These are phyloP conservation scores for Alethe castanea DNA, from an alignment of 2,113 vertebrate species.

Conservation along the genomic window DNA sequence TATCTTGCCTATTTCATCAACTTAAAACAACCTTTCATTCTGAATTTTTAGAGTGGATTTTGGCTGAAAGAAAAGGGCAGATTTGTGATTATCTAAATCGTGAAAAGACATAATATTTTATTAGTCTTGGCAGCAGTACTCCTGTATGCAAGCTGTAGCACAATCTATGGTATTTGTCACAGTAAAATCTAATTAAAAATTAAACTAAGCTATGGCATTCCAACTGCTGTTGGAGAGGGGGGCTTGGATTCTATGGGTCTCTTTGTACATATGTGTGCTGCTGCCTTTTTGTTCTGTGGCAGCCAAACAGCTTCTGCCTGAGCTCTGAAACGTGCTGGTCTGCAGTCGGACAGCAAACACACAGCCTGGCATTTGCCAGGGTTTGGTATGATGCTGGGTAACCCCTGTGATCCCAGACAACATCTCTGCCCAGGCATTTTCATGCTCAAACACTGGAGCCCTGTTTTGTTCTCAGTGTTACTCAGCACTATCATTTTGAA, in stretches of 20 bases:
- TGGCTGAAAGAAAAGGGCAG: constrained; percentile 31
- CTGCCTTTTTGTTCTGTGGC: background rate
- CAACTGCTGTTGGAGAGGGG: background rate
- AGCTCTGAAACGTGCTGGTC: background rate
- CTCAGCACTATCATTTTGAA: background rate
- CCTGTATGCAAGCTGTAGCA: background rate
- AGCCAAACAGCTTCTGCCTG: background rate
- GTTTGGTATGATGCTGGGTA: background rate
- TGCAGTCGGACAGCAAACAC: background rate
- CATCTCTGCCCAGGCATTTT: background rate
- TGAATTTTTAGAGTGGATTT: background rate
- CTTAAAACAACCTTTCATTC: background rate
- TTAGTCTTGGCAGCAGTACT: constrained; percentile 15
- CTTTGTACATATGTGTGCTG: background rate
- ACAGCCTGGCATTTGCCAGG: background rate
- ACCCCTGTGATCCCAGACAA: background rate
- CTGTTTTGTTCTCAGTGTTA: background rate
- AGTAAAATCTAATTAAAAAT: constrained; percentile 54
- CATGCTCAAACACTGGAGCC: background rate
- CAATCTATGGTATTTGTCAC: background rate
- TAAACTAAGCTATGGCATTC: background rate
- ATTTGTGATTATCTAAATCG: constrained; percentile 16
- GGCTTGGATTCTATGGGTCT: background rate
- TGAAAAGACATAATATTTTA: constrained; percentile 21
- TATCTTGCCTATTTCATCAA: background rate